Evolutionary conservation across 2,888 invertebrate species (phyloP).

Genomic region (Tipula unca): DNA sequence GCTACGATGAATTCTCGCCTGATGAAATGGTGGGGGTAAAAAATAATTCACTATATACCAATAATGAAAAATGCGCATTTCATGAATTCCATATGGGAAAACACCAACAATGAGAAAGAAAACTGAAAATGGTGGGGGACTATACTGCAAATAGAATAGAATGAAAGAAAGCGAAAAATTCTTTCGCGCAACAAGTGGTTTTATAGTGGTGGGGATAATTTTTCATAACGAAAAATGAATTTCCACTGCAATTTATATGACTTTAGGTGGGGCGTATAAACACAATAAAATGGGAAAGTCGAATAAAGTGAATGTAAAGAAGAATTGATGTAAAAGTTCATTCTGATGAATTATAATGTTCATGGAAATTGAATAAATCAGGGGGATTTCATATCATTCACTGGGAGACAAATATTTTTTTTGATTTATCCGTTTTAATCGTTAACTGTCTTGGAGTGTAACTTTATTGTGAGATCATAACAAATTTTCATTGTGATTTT

Average conservation of each 20-base stretch:
- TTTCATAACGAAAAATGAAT: not conserved
- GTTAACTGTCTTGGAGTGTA: no score
- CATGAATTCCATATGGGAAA: not conserved
- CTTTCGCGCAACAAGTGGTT: not conserved
- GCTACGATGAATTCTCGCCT: not conserved
- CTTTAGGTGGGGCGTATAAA: not conserved
- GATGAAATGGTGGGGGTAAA: not conserved
- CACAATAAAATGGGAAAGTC: not conserved
- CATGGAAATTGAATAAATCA: not conserved
- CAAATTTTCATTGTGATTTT: no score
- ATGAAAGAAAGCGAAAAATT: not conserved
- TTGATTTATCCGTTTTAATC: no score
- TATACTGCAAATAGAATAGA: not conserved
- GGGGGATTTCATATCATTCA: no score
- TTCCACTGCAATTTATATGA: not conserved
- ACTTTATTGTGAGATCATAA: no score
- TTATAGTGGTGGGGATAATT: not conserved
- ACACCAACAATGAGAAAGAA: not conserved
- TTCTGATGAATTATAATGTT: not conserved
- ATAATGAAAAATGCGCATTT: not conserved
- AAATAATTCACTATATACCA: not conserved
- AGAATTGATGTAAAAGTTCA: not conserved
- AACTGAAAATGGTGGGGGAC: not conserved
- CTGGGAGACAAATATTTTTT: no score
- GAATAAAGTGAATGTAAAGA: not conserved